These are phyloP conservation scores for Varroa destructor DNA, from an alignment of 1,140 invertebrate species.

Conservation along the genomic window DNA sequence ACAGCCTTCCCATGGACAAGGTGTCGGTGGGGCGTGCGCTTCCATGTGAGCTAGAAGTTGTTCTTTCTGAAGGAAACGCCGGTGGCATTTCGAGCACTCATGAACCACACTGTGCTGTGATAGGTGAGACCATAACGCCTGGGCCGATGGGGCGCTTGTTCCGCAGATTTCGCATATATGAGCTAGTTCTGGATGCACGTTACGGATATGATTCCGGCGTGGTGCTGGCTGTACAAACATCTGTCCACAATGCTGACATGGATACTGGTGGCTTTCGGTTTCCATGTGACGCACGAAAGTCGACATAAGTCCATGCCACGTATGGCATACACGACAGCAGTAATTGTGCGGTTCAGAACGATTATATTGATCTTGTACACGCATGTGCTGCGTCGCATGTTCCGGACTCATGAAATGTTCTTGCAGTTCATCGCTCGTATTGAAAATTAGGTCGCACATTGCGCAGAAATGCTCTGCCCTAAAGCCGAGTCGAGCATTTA, in stretches of 20 bases:
- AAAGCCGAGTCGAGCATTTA: neutral
- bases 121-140: conserved; percentile 35
- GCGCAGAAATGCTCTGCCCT: too few species aligned
- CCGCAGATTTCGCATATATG: conserved; percentile 35
- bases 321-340: conserved; percentile 37
- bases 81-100: conserved; percentile 36
- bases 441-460: conserved; percentile 34
- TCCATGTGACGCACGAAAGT: conserved; percentile 37
- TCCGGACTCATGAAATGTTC: conserved; percentile 35
- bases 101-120: conserved; percentile 36
- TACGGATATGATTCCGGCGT: conserved; percentile 36
- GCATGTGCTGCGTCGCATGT: conserved; percentile 36
- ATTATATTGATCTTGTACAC: conserved; percentile 36
- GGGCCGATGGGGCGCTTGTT: conserved; percentile 29
- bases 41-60: conserved; percentile 37
- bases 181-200: conserved; percentile 35
- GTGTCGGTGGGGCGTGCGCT: conserved; percentile 35
- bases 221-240: conserved; percentile 36
- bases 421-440: conserved; percentile 34
- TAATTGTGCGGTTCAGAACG: conserved; percentile 37
- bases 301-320: conserved; percentile 36
- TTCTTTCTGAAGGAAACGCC: conserved; percentile 36
- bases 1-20: conserved; percentile 37
- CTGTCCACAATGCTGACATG: conserved; percentile 35
- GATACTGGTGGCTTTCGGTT: conserved; percentile 36